Evolutionary conservation across 2,888 invertebrate species (phyloP), one percentile per base, ranked within the genome.

Genomic region (Phyto melanocephala): DNA sequence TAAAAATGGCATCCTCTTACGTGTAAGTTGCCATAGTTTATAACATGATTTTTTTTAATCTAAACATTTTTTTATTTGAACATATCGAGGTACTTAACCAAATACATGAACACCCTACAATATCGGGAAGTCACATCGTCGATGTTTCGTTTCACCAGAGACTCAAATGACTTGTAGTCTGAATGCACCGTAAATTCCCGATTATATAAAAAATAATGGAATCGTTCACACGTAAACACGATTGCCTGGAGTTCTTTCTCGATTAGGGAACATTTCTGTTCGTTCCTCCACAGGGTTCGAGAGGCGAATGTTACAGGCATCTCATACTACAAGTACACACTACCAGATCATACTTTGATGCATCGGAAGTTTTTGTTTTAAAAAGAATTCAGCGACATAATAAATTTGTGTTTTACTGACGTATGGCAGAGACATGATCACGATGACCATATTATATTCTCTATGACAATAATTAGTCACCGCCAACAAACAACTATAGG

Each of bases 131-230:
- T 62, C 0, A 63, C 63, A 45, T 74, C 86, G 78, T 87, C 85
- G 42, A 87, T 58, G 22, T 72, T 28, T 58, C 85, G 86, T 71
- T 87, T 87, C 52, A 87, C 76, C 60, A 87, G 82, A 11, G 80
- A 54, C 24, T 87, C 86, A 40, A 88, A 62, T 13, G 88, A 88
- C 63, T 89, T 89, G 70, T 89, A 88, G 81, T 90, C 81, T 22
- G 65, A 74, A 24, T 81, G 52, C 2, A 82, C 80, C 1, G 37
- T 42, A 28, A 82, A 80, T 22, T 77, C 52, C 8, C 72, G 42
- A 1, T 67, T 65, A 65, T 76, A 77, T 22, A 71, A 87, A 54
- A 86, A 80, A 50, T 52, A 58, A 45, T 80, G 72, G n/a, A 80
- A 80, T n/a, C 65, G 40, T 68, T 67, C 20, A 42, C 74, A 80